Evolutionary conservation across 2,888 invertebrate species (phyloP).

Genomic region (Bimastos eiseni): DNA sequence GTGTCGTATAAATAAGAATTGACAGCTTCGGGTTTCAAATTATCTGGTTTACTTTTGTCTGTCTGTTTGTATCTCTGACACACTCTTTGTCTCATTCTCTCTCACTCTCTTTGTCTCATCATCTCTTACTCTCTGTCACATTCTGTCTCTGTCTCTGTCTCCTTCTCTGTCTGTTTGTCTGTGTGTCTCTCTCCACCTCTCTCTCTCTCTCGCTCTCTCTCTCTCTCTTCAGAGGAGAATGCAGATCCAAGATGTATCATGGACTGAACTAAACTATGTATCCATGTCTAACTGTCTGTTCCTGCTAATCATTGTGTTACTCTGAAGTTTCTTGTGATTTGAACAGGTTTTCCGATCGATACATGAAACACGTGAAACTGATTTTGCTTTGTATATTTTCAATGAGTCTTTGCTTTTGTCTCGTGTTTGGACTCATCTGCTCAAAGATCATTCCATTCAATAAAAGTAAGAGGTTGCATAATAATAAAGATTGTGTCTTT

Average conservation of each 20-base stretch:
- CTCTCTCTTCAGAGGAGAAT: too few species aligned
- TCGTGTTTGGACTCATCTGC: slow-evolving; percentile 28
- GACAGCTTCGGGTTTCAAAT: too few species aligned
- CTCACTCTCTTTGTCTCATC: neutral
- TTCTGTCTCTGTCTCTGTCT: neutral
- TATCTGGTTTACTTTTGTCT: neutral
- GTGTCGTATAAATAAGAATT: too few species aligned
- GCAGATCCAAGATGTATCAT: too few species aligned
- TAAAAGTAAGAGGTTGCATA: slow-evolving; percentile 22
- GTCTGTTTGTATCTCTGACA: too few species aligned
- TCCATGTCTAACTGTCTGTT: too few species aligned
- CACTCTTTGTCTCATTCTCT: neutral
- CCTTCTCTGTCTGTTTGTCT: too few species aligned
- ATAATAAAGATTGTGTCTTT: too few species aligned
- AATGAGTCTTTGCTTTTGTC: slow-evolving; percentile 42
- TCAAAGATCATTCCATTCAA: slow-evolving; percentile 25
- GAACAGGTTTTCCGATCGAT: slow-evolving; percentile 44
- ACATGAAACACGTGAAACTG: slow-evolving; percentile 50
- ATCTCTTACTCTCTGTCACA: neutral
- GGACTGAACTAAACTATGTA: too few species aligned
- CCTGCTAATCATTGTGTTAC: neutral
- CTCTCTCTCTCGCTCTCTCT: too few species aligned
- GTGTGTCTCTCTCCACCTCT: too few species aligned
- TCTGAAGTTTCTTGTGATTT: neutral
- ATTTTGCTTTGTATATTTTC: slow-evolving; percentile 49